Percentiles rank a stretch among this genome's conserved stretches.
Evolutionary conservation across 2,113 vertebrate genomes (phyloP).

Genomic region (Microtus richardsoni): DNA sequence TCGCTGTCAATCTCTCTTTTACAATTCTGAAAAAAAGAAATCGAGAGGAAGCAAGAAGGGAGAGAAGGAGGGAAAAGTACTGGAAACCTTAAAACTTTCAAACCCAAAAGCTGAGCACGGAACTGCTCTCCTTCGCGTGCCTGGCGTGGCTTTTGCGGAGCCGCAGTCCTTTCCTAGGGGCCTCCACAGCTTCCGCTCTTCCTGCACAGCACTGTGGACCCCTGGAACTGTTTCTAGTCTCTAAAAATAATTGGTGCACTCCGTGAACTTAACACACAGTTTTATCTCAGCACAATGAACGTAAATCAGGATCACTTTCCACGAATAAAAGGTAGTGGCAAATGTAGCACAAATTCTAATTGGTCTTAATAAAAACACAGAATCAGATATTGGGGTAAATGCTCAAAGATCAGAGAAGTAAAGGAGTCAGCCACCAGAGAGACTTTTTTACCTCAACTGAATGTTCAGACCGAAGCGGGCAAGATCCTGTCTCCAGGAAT

Average conservation of each 20-base stretch:
- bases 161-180: background rate
- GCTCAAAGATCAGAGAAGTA: too few species aligned
- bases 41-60: background rate
- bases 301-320: constrained; percentile 28
- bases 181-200: background rate
- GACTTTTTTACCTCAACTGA: too few species aligned
- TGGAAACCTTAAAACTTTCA: background rate
- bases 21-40: background rate
- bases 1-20: constrained; percentile 24
- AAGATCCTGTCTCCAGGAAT: too few species aligned
- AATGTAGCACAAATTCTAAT: too few species aligned
- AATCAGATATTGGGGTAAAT: too few species aligned
- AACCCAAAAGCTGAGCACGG: constrained; percentile 4
- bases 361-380: too few species aligned
- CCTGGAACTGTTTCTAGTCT: background rate
- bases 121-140: background rate
- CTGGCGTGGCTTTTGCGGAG: background rate
- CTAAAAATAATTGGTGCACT: background rate
- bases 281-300: constrained; percentile 11
- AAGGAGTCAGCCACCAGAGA: too few species aligned
- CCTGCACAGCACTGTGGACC: background rate
- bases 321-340: constrained; percentile 11
- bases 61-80: background rate
- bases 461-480: too few species aligned
- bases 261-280: background rate